These are phyloP conservation scores for Neotoxoptera formosana DNA, from an alignment of 1,140 invertebrate species.

Conservation along the genomic window DNA sequence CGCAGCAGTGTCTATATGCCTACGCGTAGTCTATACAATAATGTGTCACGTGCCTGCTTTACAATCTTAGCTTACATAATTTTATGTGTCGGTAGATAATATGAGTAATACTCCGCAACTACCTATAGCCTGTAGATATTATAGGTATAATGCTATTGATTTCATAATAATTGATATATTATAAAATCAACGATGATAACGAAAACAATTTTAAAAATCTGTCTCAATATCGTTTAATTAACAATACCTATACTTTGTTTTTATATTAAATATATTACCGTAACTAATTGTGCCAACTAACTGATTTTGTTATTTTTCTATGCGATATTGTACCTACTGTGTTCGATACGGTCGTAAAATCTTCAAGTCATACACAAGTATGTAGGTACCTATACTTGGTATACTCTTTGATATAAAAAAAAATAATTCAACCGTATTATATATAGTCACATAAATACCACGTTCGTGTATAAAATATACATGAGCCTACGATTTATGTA, in stretches of 20 bases:
- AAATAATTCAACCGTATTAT: background rate
- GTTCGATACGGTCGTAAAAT: background rate
- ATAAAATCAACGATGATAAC: too few relatives aligned
- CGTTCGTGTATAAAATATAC: background rate
- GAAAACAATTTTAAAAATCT: too few relatives aligned
- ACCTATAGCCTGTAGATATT: background rate
- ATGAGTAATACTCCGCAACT: background rate
- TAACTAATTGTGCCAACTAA: background rate
- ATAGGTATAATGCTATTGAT: too few relatives aligned
- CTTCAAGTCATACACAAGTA: background rate
- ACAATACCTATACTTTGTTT: too few relatives aligned
- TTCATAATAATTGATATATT: too few relatives aligned
- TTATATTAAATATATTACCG: too few relatives aligned
- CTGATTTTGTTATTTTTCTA: background rate
- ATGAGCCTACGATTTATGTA: background rate
- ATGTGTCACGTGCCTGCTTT: background rate
- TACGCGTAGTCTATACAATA: background rate
- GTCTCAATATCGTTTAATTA: too few relatives aligned
- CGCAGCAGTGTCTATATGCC: background rate
- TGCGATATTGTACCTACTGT: background rate
- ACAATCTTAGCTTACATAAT: background rate
- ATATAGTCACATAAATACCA: background rate
- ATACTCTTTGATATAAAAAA: background rate
- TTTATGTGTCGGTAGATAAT: background rate
- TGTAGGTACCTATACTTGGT: background rate